phyloP scores from a whole-genome alignment of 2,888 invertebrate species.

The Brachyptera putata region DNA sequence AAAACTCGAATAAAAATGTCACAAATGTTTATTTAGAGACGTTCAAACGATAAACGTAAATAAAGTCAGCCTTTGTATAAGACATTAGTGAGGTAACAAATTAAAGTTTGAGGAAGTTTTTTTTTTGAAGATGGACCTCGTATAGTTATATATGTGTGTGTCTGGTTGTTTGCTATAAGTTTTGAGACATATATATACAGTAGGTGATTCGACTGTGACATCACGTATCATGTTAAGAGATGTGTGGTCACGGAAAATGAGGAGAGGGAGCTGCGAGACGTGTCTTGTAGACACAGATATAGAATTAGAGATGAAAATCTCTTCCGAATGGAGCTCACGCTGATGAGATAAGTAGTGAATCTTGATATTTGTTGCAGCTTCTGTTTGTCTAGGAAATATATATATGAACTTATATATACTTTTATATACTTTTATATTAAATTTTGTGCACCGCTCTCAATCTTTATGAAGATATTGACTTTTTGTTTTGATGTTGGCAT shows the following conservation, averaged over 20 bases:
- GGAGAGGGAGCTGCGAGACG: background rate
- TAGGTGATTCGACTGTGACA: background rate
- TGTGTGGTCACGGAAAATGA: constrained; percentile 13
- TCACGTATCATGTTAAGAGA: constrained; percentile 7
- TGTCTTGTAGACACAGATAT: too few species aligned
- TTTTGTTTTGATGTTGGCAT: too few species aligned
- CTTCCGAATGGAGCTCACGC: too few species aligned
- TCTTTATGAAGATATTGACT: too few species aligned
- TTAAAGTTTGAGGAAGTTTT: background rate
- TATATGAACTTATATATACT: too few species aligned
- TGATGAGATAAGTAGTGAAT: too few species aligned
- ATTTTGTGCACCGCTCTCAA: too few species aligned
- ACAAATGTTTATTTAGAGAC: constrained; percentile 13
- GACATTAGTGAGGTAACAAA: background rate
- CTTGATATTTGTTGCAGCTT: too few species aligned
- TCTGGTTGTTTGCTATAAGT: constrained; percentile 16
- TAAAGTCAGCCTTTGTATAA: background rate
- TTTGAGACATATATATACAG: background rate
- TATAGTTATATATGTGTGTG: background rate
- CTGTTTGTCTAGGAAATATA: too few species aligned
- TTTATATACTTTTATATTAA: too few species aligned
- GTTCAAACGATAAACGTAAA: background rate
- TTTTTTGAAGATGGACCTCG: background rate
- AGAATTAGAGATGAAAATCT: too few species aligned
- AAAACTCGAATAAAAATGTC: constrained; percentile 15